These are phyloP conservation scores for Nyctalus aviator DNA, from an alignment of 2,797 vertebrate genomes.

Conservation along the genomic window DNA sequence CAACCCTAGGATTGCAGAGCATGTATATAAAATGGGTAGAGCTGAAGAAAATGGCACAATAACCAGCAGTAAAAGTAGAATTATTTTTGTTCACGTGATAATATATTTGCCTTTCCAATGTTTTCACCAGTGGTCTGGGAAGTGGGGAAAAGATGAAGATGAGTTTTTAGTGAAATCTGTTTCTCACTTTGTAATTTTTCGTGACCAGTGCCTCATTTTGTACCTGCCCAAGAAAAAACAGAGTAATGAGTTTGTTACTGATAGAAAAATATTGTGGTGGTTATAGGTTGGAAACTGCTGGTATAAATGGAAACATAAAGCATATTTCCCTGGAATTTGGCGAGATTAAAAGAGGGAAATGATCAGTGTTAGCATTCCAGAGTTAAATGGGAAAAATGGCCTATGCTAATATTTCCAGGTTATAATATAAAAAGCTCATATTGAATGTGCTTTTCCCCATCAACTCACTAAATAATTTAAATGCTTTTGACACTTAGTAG, in stretches of 20 bases:
- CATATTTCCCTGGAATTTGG: not conserved
- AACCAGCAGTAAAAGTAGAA: not conserved
- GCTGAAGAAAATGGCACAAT: not conserved
- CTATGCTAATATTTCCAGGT: constrained; percentile 17
- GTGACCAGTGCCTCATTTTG: not conserved
- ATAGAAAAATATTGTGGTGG: not conserved
- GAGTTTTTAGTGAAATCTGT: constrained; percentile 25
- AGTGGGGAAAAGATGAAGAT: not conserved
- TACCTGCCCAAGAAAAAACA: not conserved
- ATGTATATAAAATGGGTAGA: not conserved
- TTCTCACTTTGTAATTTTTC: constrained; percentile 11
- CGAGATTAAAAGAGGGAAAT: not conserved
- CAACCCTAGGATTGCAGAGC: not conserved
- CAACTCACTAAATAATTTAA: constrained; percentile 19
- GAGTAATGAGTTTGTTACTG: constrained; percentile 12
- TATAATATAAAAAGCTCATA: constrained; percentile 11
- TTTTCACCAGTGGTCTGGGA: not conserved
- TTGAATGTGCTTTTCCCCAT: not conserved
- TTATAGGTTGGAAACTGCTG: not conserved
- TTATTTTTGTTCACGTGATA: constrained; percentile 26
- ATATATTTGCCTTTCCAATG: not conserved
- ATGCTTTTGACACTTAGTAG: constrained; percentile 20
- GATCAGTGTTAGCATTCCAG: constrained; percentile 7
- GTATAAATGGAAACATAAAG: not conserved
- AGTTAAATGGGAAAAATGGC: constrained; percentile 46